A percentile compares a stretch with the other conserved stretches of the same genome.
These are phyloP conservation scores for Hydrocynus forskahlii DNA, from an alignment of 2,797 vertebrate genomes.

Conservation along the genomic window DNA sequence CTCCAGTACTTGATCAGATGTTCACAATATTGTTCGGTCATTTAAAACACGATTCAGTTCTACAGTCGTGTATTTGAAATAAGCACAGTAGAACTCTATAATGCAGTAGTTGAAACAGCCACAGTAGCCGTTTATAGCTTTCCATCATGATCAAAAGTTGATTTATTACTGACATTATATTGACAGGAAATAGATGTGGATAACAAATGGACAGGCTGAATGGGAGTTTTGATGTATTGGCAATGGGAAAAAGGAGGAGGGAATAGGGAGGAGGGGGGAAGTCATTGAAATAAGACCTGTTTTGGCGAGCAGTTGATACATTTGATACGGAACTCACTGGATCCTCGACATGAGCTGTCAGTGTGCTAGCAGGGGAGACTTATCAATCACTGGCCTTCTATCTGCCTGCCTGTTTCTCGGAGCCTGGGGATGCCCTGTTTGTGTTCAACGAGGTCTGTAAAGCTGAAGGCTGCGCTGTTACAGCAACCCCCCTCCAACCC, in stretches of 20 bases:
- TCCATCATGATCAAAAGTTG: not conserved
- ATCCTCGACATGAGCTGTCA: slow-evolving; percentile 82
- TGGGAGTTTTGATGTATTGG: slow-evolving; percentile 57
- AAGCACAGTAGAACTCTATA: not conserved
- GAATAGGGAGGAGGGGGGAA: slow-evolving; percentile 56
- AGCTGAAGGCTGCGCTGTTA: slow-evolving; percentile 52
- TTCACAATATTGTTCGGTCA: not conserved
- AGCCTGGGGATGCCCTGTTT: slow-evolving; percentile 69
- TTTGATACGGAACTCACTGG: slow-evolving; percentile 76
- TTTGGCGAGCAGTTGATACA: slow-evolving; percentile 74
- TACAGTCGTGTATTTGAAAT: not conserved
- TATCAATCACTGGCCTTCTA: slow-evolving; percentile 83
- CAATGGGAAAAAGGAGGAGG: slow-evolving; percentile 54
- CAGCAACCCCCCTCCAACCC: slow-evolving; percentile 43
- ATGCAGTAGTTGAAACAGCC: not conserved
- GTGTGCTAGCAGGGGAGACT: slow-evolving; percentile 78
- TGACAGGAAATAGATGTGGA: slow-evolving; percentile 50
- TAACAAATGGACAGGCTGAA: slow-evolving; percentile 54
- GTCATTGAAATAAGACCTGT: slow-evolving; percentile 63
- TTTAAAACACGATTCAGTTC: not conserved
- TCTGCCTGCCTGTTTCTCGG: slow-evolving; percentile 65
- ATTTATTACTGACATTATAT: slow-evolving; percentile 43
- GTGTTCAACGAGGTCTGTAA: slow-evolving; percentile 62
- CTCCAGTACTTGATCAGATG: not conserved
- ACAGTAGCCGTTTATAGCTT: slow-evolving; percentile 1